Conservation (phyloP, 2,797 vertebrate species). For the Coendou prehensilis region DNA sequence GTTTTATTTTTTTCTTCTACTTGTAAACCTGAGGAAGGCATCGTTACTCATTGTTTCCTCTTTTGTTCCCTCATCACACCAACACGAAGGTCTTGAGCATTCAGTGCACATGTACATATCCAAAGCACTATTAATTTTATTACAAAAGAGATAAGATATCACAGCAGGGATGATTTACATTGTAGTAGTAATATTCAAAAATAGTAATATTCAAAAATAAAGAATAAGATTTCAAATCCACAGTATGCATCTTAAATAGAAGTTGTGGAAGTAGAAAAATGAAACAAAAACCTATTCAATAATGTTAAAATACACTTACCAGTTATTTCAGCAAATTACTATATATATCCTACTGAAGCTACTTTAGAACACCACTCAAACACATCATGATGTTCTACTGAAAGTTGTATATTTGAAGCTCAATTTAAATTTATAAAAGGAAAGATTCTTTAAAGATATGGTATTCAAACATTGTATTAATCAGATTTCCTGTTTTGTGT, state of each 20-base stretch:
- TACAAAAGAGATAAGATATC: background rate
- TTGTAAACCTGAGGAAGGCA: background rate
- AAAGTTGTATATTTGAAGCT: background rate
- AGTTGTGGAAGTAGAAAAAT: background rate
- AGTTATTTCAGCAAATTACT: background rate
- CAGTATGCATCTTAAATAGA: background rate
- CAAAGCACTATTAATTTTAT: background rate
- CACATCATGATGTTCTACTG: no score
- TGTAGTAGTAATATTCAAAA: background rate
- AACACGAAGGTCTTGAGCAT: background rate
- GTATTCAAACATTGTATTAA: background rate
- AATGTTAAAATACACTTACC: background rate
- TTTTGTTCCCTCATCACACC: background rate
- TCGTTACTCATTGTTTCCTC: background rate
- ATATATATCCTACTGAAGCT: background rate
- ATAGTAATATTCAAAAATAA: background rate
- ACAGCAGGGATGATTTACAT: background rate
- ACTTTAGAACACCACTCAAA: background rate
- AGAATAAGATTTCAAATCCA: background rate
- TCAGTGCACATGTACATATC: background rate
- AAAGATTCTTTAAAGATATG: background rate
- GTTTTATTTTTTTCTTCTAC: background rate
- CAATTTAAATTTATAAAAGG: slow-evolving; percentile 15
- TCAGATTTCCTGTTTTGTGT: background rate
- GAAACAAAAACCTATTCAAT: background rate